Evolutionary conservation across 2,113 vertebrate species (phyloP), one percentile per base, ranked within the genome.

Genomic region (Alexandromys fortis): DNA sequence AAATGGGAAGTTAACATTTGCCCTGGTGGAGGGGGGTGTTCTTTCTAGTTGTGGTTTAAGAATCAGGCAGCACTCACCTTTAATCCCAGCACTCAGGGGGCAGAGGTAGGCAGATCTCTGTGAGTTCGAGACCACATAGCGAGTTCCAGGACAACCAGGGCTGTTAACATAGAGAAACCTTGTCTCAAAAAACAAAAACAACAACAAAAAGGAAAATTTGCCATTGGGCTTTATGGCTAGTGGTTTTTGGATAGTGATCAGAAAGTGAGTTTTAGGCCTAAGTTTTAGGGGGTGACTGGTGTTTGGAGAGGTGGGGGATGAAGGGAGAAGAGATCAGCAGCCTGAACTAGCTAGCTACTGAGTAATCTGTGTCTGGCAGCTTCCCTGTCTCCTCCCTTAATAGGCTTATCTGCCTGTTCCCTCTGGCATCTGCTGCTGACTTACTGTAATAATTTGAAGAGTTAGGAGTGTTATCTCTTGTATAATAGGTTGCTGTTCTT

Each of bases 381-480:
- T 91, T 72, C 72, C 21, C 30, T 67, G 38, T 82, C 21, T 82
- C 67, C 5, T 45, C 45, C 63, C 19, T 33, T n/a, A 22, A 86
- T 70, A 49, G 86, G 68, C 63, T 92, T 89, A 42, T 90, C 91
- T 94, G 75, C 21, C 28, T 52, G 67, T 76, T 83, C 47, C 88
- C 73, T 30, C 38, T 33, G 45, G 55, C 26, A 6, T 11, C 75
- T 90, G 38, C 89, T 72, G 42, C 38, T 86, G 86, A 3, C 52
- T 88, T 12, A 67, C 38, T 89, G 19, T 72, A 33, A 38, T 72
- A 35, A 73, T 75, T 82, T 76, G 85, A 85, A 87, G 55, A 38
- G 35, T 92, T 87, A 61, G 7, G 75, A 17, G 79, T 96, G 77
- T 79, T 92, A 91, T 61, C 67, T 78, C 77, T 82, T 95, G 55